Base-by-base conservation (phyloP, 2,888 invertebrate species). In the Tetheella fluctuosa region DNA sequence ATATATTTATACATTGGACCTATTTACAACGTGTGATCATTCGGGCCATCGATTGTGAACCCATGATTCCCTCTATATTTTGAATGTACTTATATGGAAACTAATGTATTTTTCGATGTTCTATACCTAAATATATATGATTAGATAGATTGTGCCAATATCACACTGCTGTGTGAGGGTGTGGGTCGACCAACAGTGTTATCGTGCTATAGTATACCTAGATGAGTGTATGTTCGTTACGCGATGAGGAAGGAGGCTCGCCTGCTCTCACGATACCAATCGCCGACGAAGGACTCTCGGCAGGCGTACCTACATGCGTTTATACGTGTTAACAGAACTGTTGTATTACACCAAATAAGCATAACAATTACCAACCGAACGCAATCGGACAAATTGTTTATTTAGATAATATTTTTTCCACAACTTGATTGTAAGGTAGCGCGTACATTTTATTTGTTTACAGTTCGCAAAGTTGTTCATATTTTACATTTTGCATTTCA, bases 71-170 rank as follows among this genome's bases (percentile, higher is more conserved):
- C 58, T 64, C 58, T 60, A 52, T 62, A 65, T 57, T 64, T 61
- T 57, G 42, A 64, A 60, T 60, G 65, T 58, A 34, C 13, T 52
- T 65, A 68, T 2, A 64, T 58, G 57, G 72, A 67, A 62, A 59
- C 64, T 68, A 64, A 69, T 57, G 67, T 77, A 77, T 79, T 79
- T 80, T 80, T 79, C 67, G 78, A 77, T 73, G 73, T 74, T 62
- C 64, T 76, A 69, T 75, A 74, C 59, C 59, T 64, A 64, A 52
- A 63, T 64, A 66, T 34, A 48, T 54, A 56, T 54, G 57, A 37
- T 57, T 48, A 48, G 48, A 48, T 48, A 17, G 20, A 48, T 48
- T 20, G 48, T 48, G 48, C 48, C 48, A 48, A 48, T 7, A 15
- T n/a, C 48, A 48, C 7, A 48, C 48, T 20, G 48, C 15, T 25